Evolutionary conservation across 2,113 vertebrate species (phyloP).

Genomic region (Psittacula cyanocephala): DNA sequence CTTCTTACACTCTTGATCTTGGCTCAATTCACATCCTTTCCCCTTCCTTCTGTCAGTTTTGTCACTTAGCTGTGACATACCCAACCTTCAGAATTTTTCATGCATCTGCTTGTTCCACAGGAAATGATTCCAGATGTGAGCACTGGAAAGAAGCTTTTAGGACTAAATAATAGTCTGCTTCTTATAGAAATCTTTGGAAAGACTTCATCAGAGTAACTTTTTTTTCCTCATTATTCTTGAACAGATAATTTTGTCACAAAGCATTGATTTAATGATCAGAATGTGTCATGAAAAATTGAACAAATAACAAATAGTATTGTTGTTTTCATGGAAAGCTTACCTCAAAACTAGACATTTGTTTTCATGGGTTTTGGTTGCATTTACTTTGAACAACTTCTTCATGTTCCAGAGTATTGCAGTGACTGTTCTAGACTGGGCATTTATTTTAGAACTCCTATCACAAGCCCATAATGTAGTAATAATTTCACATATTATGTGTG

Average conservation of each 20-base stretch:
- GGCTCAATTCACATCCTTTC: neutral
- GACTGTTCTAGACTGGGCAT: neutral
- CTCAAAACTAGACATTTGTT: neutral
- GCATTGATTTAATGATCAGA: neutral
- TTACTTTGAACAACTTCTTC: neutral
- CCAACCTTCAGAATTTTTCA: neutral
- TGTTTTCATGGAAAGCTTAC: neutral
- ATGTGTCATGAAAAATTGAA: neutral
- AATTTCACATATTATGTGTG: neutral
- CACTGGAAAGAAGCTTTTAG: neutral
- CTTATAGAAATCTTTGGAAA: neutral
- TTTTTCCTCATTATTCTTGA: neutral
- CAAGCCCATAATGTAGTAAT: neutral
- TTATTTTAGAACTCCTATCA: neutral
- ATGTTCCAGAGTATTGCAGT: neutral
- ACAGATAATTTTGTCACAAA: neutral
- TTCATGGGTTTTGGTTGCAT: neutral
- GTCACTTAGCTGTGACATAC: neutral
- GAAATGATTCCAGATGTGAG: neutral
- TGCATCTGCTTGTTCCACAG: neutral
- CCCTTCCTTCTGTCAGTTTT: neutral
- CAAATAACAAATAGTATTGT: neutral
- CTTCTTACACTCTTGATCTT: neutral
- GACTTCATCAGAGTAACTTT: neutral
- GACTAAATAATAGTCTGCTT: neutral